These are phyloP conservation scores for Sebastes flavidus DNA, from an alignment of 2,797 vertebrate genomes.

Conservation along the genomic window DNA sequence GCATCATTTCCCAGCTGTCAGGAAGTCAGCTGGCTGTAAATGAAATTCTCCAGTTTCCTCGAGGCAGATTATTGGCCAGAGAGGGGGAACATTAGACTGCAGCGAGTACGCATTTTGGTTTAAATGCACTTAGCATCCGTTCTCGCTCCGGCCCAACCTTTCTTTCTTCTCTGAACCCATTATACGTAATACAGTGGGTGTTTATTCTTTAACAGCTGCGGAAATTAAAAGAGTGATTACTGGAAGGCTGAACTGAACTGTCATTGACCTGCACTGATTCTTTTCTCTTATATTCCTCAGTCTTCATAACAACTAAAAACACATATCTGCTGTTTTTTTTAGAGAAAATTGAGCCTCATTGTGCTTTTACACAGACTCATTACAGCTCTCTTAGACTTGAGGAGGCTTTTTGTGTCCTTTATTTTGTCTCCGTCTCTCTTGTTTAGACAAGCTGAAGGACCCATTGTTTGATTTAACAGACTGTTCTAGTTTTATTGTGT, in stretches of 20 bases:
- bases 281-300: background rate
- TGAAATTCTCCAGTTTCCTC: constrained; percentile 20
- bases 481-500: background rate
- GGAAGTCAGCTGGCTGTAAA: constrained; percentile 31
- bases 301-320: background rate
- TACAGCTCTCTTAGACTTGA: background rate
- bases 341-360: background rate
- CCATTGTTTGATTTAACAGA: constrained; percentile 16
- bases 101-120: constrained; percentile 35
- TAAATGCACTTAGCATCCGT: constrained; percentile 42
- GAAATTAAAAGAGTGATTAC: background rate
- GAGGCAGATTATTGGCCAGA: constrained; percentile 28
- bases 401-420: no score
- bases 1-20: constrained; percentile 23
- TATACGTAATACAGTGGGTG: background rate
- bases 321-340: background rate
- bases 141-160: background rate
- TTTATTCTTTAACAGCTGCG: constrained; percentile 5
- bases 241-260: background rate
- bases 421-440: background rate
- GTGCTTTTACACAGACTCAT: background rate
- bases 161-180: background rate
- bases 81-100: constrained; percentile 41
- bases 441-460: background rate
- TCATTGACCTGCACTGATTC: background rate